Evolutionary conservation across 2,797 vertebrate genomes (phyloP).

Genomic region (Chrysocyon brachyurus): DNA sequence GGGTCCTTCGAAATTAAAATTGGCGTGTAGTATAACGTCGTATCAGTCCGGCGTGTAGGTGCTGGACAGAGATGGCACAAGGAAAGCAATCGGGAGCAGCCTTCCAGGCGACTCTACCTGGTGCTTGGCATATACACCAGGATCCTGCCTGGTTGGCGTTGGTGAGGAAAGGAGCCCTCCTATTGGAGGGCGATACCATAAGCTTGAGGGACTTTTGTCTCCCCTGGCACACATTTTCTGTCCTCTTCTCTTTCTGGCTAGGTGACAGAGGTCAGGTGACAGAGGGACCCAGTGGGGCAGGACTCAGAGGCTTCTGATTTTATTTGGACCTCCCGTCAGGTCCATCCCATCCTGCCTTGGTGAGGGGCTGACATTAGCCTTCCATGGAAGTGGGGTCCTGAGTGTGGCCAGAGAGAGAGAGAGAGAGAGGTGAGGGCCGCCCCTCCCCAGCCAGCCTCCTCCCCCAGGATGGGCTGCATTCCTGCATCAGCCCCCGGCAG

Average conservation of each 20-base stretch:
- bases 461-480: not conserved
- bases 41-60: conserved; percentile 58
- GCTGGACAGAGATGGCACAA: conserved; percentile 61
- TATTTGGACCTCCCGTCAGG: not conserved
- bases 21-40: conserved; percentile 71
- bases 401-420: not conserved
- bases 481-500: not conserved
- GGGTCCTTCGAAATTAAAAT: conserved; percentile 83
- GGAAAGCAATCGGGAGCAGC: conserved; percentile 15
- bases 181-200: conserved; percentile 66
- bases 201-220: not conserved
- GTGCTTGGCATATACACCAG: conserved; percentile 12
- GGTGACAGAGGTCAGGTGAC: not conserved
- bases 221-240: not conserved
- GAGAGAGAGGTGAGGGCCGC: not conserved
- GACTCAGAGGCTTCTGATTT: not conserved
- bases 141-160: conserved; percentile 67
- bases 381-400: not conserved
- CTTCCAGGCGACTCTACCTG: conserved; percentile 75
- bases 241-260: not conserved
- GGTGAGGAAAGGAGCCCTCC: conserved; percentile 32
- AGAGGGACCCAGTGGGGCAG: not conserved
- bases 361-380: not conserved
- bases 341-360: not conserved
- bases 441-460: not conserved